These are phyloP conservation scores for Parnassius orleans DNA, from an alignment of 2,888 invertebrate genomes.

Conservation along the genomic window DNA sequence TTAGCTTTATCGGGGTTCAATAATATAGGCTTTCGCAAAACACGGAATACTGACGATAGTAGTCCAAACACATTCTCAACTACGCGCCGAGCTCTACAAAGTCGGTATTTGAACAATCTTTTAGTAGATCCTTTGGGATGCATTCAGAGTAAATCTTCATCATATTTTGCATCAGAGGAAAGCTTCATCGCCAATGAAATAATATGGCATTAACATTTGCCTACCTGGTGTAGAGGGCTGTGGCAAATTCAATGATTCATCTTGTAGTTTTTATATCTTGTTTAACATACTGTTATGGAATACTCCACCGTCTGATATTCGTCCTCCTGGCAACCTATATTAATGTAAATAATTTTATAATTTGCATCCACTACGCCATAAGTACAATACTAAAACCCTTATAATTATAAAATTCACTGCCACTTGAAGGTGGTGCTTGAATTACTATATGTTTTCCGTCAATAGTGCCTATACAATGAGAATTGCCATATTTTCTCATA, in stretches of 20 bases:
- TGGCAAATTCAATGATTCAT: slow-evolving; percentile 4
- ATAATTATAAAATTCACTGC: too few relatives aligned
- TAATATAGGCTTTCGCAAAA: slow-evolving; percentile 15
- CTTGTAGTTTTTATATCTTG: background rate
- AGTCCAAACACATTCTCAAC: slow-evolving; percentile 29
- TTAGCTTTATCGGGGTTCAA: slow-evolving; percentile 23
- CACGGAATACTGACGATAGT: slow-evolving; percentile 2
- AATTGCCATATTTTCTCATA: too few relatives aligned
- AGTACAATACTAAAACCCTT: too few relatives aligned
- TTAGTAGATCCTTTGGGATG: too few relatives aligned
- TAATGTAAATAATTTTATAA: too few relatives aligned
- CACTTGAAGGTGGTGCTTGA: too few relatives aligned
- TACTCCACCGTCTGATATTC: too few relatives aligned
- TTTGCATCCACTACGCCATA: too few relatives aligned
- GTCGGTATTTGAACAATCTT: slow-evolving; percentile 29
- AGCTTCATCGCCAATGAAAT: slow-evolving; percentile 23
- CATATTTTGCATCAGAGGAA: slow-evolving; percentile 22
- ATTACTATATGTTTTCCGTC: too few relatives aligned
- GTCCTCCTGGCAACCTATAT: too few relatives aligned
- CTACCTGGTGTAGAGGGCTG: slow-evolving; percentile 1
- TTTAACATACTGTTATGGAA: slow-evolving; percentile 6
- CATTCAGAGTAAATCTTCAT: slow-evolving; percentile 26
- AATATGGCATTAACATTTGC: slow-evolving; percentile 12
- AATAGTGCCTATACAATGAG: too few relatives aligned
- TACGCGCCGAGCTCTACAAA: slow-evolving; percentile 27